Evolutionary conservation across 2,113 vertebrate species (phyloP).

Genomic region (Chamaea fasciata): DNA sequence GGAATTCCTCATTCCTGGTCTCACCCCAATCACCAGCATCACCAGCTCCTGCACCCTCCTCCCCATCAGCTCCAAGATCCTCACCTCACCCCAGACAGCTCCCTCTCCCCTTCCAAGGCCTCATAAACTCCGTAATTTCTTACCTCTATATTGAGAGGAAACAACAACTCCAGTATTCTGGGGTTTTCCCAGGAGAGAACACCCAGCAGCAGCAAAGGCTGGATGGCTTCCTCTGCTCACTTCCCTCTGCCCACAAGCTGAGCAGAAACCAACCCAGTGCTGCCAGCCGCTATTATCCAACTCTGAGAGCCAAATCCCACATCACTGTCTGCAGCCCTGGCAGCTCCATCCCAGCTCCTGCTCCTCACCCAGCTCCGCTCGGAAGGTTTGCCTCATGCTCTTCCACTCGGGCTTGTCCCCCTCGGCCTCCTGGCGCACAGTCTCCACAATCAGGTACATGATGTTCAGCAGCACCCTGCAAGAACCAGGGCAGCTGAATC

Average conservation of each 20-base stretch:
- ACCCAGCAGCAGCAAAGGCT: background rate
- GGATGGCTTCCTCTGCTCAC: background rate
- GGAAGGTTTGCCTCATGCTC: conserved; percentile 87
- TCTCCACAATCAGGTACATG: conserved; percentile 97
- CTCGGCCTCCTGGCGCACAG: conserved; percentile 87
- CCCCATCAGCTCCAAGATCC: background rate
- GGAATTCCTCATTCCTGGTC: background rate
- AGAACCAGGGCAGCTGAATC: background rate
- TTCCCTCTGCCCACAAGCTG: too few relatives aligned
- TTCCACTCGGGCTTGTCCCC: conserved; percentile 89
- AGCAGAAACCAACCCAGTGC: background rate
- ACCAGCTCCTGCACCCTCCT: background rate
- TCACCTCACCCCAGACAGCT: background rate
- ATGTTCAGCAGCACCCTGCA: conserved; percentile 92
- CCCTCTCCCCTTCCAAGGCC: background rate
- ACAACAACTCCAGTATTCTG: fast-evolving
- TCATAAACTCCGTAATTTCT: fast-evolving
- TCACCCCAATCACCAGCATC: background rate
- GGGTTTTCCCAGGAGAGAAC: background rate
- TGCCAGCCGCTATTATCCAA: background rate
- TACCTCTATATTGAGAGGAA: background rate
- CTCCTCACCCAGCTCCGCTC: conserved; percentile 85
- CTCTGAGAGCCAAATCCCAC: background rate
- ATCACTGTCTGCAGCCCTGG: background rate
- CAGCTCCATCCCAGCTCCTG: fast-evolving